These are phyloP conservation scores for Myanophis thanlyinensis DNA, from an alignment of 2,113 vertebrate genomes.

Conservation along the genomic window DNA sequence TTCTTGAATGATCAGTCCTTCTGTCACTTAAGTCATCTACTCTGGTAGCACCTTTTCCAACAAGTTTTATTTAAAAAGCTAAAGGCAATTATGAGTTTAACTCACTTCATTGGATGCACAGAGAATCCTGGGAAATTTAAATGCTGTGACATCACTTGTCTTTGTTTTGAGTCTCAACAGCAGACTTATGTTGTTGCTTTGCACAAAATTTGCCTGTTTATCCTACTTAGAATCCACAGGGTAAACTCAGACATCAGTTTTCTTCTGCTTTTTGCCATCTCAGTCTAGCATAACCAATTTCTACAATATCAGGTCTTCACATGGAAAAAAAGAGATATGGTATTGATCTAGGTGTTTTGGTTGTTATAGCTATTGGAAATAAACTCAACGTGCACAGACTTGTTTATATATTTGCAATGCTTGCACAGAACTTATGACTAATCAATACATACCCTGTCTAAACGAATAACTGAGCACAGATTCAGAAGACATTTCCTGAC, in stretches of 20 bases:
- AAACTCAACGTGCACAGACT: neutral
- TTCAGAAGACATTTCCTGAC: neutral
- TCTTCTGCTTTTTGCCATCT: neutral
- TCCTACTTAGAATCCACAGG: neutral
- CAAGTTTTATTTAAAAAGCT: neutral
- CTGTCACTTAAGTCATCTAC: neutral
- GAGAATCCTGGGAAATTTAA: neutral
- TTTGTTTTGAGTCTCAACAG: neutral
- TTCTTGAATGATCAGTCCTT: neutral
- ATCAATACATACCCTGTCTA: neutral
- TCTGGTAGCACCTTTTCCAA: neutral
- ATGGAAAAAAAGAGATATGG: neutral
- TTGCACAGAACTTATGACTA: neutral
- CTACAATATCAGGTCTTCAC: neutral
- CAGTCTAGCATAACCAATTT: neutral
- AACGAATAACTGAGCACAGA: neutral
- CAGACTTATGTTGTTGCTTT: neutral
- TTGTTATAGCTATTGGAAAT: neutral
- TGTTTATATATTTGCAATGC: neutral
- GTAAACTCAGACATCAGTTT: neutral
- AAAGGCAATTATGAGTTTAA: neutral
- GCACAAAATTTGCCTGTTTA: neutral
- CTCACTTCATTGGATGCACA: neutral
- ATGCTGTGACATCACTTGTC: neutral
- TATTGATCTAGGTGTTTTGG: neutral